These are phyloP conservation scores for Hippocampus zosterae DNA, from an alignment of 2,113 vertebrate species.

Conservation along the genomic window DNA sequence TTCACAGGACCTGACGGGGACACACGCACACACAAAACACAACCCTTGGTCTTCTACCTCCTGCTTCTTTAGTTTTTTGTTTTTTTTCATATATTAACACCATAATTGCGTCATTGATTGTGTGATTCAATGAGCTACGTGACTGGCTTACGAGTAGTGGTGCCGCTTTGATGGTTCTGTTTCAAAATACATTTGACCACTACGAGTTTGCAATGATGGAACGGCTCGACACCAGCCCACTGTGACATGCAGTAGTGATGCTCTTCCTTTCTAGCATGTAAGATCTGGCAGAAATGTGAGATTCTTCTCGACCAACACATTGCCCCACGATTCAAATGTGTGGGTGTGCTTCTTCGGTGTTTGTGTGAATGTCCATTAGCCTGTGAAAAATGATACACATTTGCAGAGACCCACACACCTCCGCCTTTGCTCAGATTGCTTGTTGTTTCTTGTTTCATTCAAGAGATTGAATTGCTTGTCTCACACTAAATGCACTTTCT, in stretches of 20 bases:
- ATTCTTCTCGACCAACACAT: slow-evolving; percentile 20
- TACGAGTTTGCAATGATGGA: slow-evolving; percentile 34
- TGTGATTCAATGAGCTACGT: slow-evolving; percentile 70
- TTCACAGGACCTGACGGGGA: slow-evolving; percentile 24
- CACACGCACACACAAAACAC: slow-evolving; percentile 23
- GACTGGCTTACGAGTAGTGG: slow-evolving; percentile 53
- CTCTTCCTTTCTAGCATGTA: slow-evolving; percentile 40
- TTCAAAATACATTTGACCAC: slow-evolving; percentile 50
- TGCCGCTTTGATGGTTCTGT: slow-evolving; percentile 52
- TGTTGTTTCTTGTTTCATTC: slow-evolving; percentile 38
- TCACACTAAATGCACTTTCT: slow-evolving; percentile 42
- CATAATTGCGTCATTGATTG: slow-evolving; percentile 70
- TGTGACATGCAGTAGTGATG: slow-evolving; percentile 46
- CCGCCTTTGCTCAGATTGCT: slow-evolving; percentile 26
- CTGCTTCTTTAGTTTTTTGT: slow-evolving; percentile 13
- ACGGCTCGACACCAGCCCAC: slow-evolving; percentile 28
- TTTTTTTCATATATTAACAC: slow-evolving; percentile 51
- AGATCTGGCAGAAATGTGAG: slow-evolving; percentile 13
- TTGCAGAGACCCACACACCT: slow-evolving; percentile 26
- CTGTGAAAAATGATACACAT: slow-evolving; percentile 37
- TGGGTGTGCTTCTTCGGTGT: slow-evolving; percentile 7
- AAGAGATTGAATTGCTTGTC: slow-evolving; percentile 45
- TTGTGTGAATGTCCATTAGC: slow-evolving; percentile 23
- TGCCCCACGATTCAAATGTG: not conserved
- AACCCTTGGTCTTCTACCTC: slow-evolving; percentile 25